Evolutionary conservation across 2,797 vertebrate species (phyloP), one percentile per base, ranked within the genome.

Genomic region (Anguilla marmorata): DNA sequence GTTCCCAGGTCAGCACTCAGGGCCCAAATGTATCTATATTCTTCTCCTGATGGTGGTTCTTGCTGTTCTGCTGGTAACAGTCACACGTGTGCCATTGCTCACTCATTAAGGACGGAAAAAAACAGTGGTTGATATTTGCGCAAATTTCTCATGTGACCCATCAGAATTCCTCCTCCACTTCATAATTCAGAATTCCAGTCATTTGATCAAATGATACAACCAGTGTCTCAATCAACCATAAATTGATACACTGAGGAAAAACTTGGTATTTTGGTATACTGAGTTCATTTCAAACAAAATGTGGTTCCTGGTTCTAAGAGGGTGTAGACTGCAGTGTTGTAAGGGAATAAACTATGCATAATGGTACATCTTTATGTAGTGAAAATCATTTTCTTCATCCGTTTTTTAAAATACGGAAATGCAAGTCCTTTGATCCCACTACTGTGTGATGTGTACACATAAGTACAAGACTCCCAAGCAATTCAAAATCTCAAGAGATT

Each of bases 21-120:
- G 52, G 33, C 14, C 56, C 54, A 33, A 56, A n/a, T 85, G 3
- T 6, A 41, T 45, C 33, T 79, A 19, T 79, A 6, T 79, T 79
- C 1, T 21, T 41, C 19, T 79, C 37, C 14, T 79, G 74, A 45
- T 41, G 33, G 60, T 63, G 30, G 79, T 41, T 87, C 11, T 52
- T 12, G 8, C 12, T 41, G 76, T 60, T 83, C 86, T 63, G n/a
- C 41, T 87, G 56, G n/a, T 60, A 87, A 66, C 33, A 72, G 21
- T 45, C 86, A 50, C 41, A 50, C 37, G 48, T 66, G 21, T 52
- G 33, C 45, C 8, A 14, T 82, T 48, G 79, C 79, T n/a, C 41
- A 11, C 45, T 21, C 16, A 24, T 45, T 80, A 48, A 4, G 37
- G 27, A 19, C 14, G 74, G 3, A 45, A 79, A 19, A 3, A 45